Evolutionary conservation across 2,797 vertebrate species (phyloP), one percentile per base, ranked within the genome.

Genomic region (Galago senegalensis): DNA sequence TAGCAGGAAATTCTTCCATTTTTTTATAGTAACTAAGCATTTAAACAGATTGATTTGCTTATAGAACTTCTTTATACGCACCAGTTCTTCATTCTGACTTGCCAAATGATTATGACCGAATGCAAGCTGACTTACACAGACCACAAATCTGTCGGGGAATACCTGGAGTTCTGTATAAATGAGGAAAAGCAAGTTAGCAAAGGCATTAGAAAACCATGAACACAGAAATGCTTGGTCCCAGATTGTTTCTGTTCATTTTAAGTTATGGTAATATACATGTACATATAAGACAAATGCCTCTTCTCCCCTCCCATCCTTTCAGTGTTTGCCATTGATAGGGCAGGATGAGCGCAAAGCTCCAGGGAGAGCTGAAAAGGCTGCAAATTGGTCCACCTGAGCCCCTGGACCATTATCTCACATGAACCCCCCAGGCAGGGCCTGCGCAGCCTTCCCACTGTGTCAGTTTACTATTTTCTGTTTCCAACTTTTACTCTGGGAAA

Each of bases 61-160:
- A 89, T 0, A 92, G 75, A 97, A 89, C 0, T 1, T 80, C 94
- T 98, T 95, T 60, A 73, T 98, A 99, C 98, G 4, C 98, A 99
- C 98, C 98, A 96, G 31, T 80, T 87, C 93, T 95, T 81, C 89
- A 86, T 17, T 88, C 81, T 98, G 98, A 90, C 98, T 99, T 97
- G 98, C 95, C 98, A 97, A 98, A 97, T 97, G 96, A 94, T 97
- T 98, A 94, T 89, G 97, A 98, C 97, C 97, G 96, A 97, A 98
- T 97, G 99, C 98, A 92, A 98, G 98, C 97, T 98, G 98, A 98
- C 98, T 99, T 98, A 99, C 99, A 98, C 99, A 99, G 98, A 99
- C 99, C 61, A 99, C 99, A 97, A 99, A 99, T 95, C 97, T 98
- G 72, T 99, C 99, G 79, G 99, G 99, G 98, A 99, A 99, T 95